Evolutionary conservation across 2,113 vertebrate genomes (phyloP).

Genomic region (Pseudorectes ferrugineus): DNA sequence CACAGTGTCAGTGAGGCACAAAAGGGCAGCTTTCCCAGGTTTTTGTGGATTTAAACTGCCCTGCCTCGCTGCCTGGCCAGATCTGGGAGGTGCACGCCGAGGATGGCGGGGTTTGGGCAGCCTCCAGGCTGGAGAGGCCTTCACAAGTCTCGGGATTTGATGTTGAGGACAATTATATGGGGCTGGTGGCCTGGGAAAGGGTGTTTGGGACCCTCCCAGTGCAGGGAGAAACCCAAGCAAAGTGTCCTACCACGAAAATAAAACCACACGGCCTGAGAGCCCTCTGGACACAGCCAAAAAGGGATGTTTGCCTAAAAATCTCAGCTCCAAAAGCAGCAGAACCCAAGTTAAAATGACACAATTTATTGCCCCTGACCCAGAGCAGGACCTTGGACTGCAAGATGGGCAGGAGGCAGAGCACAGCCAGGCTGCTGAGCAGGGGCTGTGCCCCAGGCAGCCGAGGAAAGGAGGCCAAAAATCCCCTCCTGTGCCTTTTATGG

Average conservation of each 20-base stretch:
- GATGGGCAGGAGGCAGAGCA: background rate
- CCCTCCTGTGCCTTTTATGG: rapidly evolving
- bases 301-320: background rate
- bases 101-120: background rate
- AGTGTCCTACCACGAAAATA: rapidly evolving
- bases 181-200: background rate
- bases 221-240: background rate
- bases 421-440: rapidly evolving
- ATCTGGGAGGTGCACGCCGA: rapidly evolving
- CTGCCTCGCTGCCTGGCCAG: rapidly evolving
- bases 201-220: rapidly evolving
- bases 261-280: rapidly evolving
- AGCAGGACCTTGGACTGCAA: background rate
- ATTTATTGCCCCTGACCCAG: rapidly evolving
- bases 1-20: rapidly evolving
- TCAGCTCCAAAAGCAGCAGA: background rate
- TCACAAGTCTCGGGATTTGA: rapidly evolving
- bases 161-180: rapidly evolving
- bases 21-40: rapidly evolving
- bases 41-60: rapidly evolving
- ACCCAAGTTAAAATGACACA: background rate
- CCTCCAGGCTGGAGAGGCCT: background rate
- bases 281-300: background rate
- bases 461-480: background rate
- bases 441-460: too few relatives aligned